phyloP scores from a whole-genome alignment of 2,113 vertebrate species.

The Anhinga anhinga region DNA sequence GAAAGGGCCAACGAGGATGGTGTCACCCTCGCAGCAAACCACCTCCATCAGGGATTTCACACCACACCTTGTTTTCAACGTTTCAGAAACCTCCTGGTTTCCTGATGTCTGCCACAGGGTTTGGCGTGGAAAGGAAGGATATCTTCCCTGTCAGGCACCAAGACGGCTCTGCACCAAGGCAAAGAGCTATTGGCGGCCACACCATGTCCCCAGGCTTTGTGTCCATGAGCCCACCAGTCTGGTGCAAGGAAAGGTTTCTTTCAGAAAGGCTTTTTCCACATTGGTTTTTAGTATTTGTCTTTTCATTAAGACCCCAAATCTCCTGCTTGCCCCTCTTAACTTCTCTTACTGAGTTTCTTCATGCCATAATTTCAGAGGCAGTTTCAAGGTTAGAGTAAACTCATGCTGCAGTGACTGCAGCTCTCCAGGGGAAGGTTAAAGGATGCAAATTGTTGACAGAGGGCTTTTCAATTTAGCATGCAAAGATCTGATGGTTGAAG shows the following conservation, averaged over 20 bases:
- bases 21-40: no score
- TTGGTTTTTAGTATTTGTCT: not conserved
- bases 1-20: no score
- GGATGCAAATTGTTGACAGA: slow-evolving; percentile 63
- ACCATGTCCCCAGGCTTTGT: rapidly evolving
- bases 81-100: not conserved
- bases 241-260: not conserved
- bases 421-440: slow-evolving; percentile 53
- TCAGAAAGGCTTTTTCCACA: not conserved
- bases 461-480: slow-evolving; percentile 51
- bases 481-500: slow-evolving; percentile 36
- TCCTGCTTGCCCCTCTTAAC: not conserved
- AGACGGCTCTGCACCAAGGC: not conserved
- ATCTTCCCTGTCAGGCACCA: not conserved
- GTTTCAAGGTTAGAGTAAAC: slow-evolving; percentile 45
- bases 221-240: not conserved
- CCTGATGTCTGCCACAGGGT: not conserved
- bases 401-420: slow-evolving; percentile 23
- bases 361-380: not conserved
- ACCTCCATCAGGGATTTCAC: not conserved
- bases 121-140: not conserved
- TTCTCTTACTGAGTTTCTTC: not conserved
- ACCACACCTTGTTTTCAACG: not conserved
- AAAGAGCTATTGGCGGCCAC: not conserved
- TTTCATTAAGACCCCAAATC: not conserved